Evolutionary conservation across 2,113 vertebrate species (phyloP), one percentile per base, ranked within the genome.

Genomic region (Struthio camelus): DNA sequence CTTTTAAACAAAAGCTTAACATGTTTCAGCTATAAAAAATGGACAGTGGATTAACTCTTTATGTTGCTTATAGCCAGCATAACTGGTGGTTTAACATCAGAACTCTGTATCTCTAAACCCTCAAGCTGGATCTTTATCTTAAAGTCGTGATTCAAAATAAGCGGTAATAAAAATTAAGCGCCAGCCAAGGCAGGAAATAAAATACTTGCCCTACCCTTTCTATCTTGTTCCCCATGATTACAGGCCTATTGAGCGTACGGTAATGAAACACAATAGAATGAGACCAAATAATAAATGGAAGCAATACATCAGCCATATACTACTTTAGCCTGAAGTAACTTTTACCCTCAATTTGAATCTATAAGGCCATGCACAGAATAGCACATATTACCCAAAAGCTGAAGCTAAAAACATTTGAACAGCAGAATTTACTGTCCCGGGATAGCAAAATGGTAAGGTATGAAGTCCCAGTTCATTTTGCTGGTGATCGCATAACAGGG

Each of bases 241-340:
- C 93, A 85, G 80, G 36, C 76, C 94, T 48, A 96, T 96, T 93
- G 85, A 97, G 79, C 51, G 64, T 78, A 91, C 95, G 75, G 70
- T 95, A 94, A 96, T 81, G 89, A 96, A 95, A 90, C 72, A 95
- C 89, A 96, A 94, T 83, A 93, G 89, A 95, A 95, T 83, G 81
- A 83, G 87, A 97, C 83, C 82, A 95, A 97, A 97, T 97, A 95
- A 96, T 97, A 97, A 97, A 95, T 93, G 94, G 96, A 97, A 97
- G 95, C 82, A 95, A 96, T 97, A 95, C 61, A 96, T 97, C 94
- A 96, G 94, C 80, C 32, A 6, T 94, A 94, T 83, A 75, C 42
- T 95, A 54, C 69, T 93, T 82, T 66, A 91, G 50, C 81, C 75
- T 87, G 92, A 94, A 94, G 91, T 93, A 95, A 92, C 94, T 95